phyloP scores from a whole-genome alignment of 2,888 invertebrate genomes.

The Conchocele bisecta region DNA sequence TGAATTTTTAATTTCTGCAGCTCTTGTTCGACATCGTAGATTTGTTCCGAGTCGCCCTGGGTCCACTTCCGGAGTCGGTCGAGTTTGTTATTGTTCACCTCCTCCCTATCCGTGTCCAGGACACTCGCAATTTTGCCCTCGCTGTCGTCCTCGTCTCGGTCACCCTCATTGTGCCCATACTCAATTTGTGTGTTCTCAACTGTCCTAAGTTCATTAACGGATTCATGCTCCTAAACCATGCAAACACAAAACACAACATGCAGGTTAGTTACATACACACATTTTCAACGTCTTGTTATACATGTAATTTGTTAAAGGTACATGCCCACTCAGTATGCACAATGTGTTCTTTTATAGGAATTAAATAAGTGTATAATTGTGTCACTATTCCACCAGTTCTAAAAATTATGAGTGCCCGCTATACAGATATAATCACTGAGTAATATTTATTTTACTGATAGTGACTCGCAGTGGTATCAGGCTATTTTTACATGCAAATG shows the following conservation, averaged over 20 bases:
- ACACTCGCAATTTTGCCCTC: neutral
- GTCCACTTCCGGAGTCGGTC: neutral
- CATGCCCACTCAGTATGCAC: no score
- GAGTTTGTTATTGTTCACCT: neutral
- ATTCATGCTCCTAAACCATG: neutral
- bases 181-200: neutral
- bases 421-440: no score
- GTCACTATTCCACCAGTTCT: no score
- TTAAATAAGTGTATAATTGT: no score
- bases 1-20: slow-evolving; percentile 24
- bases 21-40: slow-evolving; percentile 5
- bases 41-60: neutral
- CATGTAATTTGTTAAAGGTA: no score
- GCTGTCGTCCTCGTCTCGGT: neutral
- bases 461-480: no score
- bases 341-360: no score
- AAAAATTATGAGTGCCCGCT: no score
- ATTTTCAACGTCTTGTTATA: no score
- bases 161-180: neutral
- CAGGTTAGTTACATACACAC: slow-evolving; percentile 3
- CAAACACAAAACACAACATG: neutral
- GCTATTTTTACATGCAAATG: no score
- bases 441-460: no score
- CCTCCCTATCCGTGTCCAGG: neutral
- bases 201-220: no score